Conservation (phyloP, 64 coral and sea anemone species). For the Montipora efflorescens region DNA sequence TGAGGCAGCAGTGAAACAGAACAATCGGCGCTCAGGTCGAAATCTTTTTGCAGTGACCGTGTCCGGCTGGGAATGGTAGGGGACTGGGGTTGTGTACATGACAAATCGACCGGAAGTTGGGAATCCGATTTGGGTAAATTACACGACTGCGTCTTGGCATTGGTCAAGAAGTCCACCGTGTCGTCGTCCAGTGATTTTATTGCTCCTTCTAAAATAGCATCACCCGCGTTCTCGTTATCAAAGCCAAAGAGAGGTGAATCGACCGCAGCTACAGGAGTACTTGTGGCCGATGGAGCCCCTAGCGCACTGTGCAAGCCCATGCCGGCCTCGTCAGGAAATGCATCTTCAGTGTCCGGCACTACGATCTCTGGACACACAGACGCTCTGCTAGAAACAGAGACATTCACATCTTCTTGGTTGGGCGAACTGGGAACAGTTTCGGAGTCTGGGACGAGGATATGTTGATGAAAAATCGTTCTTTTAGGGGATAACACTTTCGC, state of each 20-base stretch:
- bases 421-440: background rate
- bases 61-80: conserved; percentile 47
- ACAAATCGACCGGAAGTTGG: conserved; percentile 7
- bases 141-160: background rate
- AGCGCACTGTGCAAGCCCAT: background rate
- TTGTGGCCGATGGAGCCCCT: conserved; percentile 32
- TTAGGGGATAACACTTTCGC: background rate
- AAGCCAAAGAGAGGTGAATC: background rate
- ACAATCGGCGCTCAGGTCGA: conserved; percentile 40
- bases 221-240: background rate
- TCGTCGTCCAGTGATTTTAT: background rate
- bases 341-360: conserved; percentile 23
- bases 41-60: conserved; percentile 20
- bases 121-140: conserved; percentile 39
- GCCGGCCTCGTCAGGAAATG: background rate
- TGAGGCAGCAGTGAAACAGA: conserved; percentile 68
- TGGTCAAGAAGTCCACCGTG: background rate
- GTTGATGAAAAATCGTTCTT: background rate
- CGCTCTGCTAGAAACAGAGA: background rate
- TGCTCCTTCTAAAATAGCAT: background rate
- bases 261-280: conserved; percentile 2
- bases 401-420: background rate
- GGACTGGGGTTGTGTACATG: conserved; percentile 13
- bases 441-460: background rate
- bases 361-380: background rate